A percentile compares a stretch with the other conserved stretches of the same genome.
phyloP scores from a whole-genome alignment of 92 coral and sea anemone species.

The Porites evermanni region DNA sequence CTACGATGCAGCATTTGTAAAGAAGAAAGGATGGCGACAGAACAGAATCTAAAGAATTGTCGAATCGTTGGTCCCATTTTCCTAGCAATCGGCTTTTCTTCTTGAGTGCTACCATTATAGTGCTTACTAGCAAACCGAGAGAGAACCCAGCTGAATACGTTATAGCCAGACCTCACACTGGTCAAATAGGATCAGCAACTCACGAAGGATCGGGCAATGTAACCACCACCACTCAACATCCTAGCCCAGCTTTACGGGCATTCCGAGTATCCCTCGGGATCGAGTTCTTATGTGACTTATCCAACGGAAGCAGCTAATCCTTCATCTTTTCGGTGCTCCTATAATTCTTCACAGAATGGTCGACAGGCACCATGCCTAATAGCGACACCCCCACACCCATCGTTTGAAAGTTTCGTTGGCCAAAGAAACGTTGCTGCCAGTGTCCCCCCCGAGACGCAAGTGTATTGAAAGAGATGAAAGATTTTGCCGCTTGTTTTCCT shows the following conservation, averaged over 20 bases:
- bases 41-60: no score
- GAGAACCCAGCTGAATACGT: slow-evolving; percentile 28
- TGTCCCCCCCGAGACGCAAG: background rate
- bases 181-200: slow-evolving; percentile 4
- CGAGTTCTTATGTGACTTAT: background rate
- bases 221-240: slow-evolving; percentile 6
- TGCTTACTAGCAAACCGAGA: background rate
- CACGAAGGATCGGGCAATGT: slow-evolving; percentile 1
- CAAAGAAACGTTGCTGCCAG: background rate
- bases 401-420: slow-evolving; percentile 31
- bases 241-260: slow-evolving; percentile 15
- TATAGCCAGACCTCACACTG: background rate
- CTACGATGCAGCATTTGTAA: no score
- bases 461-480: no score
- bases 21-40: no score
- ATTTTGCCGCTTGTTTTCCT: no score
- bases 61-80: no score
- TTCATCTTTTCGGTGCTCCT: slow-evolving; percentile 17
- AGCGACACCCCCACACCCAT: no score
- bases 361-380: slow-evolving; percentile 9
- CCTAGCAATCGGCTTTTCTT: no score
- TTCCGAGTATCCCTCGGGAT: background rate
- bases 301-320: slow-evolving; percentile 27
- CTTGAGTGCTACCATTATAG: no score
- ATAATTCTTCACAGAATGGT: slow-evolving; percentile 31